phyloP scores from a whole-genome alignment of 2,797 vertebrate genomes.

The Lacerta bilineata region DNA sequence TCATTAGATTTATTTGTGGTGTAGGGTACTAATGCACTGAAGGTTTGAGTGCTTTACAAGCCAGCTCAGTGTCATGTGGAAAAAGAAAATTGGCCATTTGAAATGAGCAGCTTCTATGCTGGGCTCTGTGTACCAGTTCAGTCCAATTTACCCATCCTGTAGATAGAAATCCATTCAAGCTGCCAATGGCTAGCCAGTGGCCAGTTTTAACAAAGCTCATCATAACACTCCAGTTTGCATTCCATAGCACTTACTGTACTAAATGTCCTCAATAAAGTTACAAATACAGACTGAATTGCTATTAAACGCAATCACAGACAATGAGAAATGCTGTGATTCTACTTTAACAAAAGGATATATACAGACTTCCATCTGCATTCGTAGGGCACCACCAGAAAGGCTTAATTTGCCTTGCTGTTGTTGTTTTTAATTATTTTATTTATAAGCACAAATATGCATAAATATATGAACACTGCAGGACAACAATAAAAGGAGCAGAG shows the following conservation, averaged over 20 bases:
- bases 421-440: too few relatives aligned
- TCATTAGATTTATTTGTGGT: slow-evolving; percentile 57
- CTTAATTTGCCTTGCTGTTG: too few relatives aligned
- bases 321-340: neutral
- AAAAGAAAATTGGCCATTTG: neutral
- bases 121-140: neutral
- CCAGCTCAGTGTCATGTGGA: neutral
- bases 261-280: neutral
- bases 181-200: neutral
- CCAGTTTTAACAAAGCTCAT: neutral
- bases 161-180: neutral
- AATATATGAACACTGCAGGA: too few relatives aligned
- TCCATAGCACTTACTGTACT: neutral
- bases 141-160: neutral
- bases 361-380: slow-evolving; percentile 1
- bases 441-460: too few relatives aligned
- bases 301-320: neutral
- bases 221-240: neutral
- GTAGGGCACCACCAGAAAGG: too few relatives aligned
- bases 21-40: slow-evolving; percentile 43
- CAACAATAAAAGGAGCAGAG: too few relatives aligned
- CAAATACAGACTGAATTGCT: neutral
- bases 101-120: neutral
- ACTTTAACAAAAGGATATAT: neutral
- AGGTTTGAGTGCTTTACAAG: neutral